These are phyloP conservation scores for Siniperca obscura DNA, from an alignment of 2,797 vertebrate species.

Conservation along the genomic window DNA sequence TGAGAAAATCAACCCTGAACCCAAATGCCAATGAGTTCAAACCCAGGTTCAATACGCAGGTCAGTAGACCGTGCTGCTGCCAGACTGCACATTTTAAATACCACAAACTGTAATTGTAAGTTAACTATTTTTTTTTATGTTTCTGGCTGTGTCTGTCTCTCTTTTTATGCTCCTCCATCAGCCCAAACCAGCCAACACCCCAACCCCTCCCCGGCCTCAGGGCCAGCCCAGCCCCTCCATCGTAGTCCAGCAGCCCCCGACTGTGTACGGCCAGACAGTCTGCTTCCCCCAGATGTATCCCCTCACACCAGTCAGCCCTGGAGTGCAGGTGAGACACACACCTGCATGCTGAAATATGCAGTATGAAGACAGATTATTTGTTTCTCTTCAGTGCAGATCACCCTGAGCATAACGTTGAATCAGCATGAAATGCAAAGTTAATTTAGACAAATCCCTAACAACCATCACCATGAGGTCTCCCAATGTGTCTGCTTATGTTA, in stretches of 20 bases:
- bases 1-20: constrained; percentile 98
- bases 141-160: not conserved
- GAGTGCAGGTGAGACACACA: constrained; percentile 91
- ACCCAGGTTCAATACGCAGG: constrained; percentile 94
- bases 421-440: constrained; percentile 16
- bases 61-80: constrained; percentile 71
- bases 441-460: constrained; percentile 28
- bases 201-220: constrained; percentile 96
- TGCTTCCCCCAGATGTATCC: constrained; percentile 99
- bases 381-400: constrained; percentile 19
- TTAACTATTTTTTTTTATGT: not conserved
- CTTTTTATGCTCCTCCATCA: constrained; percentile 61
- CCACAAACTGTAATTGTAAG: not conserved
- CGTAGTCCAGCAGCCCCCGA: constrained; percentile 93
- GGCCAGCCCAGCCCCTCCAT: constrained; percentile 98
- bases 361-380: not conserved
- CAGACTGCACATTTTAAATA: not conserved
- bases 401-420: not conserved
- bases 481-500: constrained; percentile 15
- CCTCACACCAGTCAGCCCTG: constrained; percentile 95
- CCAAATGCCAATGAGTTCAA: constrained; percentile 99
- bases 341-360: constrained; percentile 16
- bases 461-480: not conserved
- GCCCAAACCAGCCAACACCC: constrained; percentile 98
- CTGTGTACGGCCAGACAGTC: constrained; percentile 95